Conservation (phyloP, 2,797 vertebrate genomes). For the Urophycis tenuis region DNA sequence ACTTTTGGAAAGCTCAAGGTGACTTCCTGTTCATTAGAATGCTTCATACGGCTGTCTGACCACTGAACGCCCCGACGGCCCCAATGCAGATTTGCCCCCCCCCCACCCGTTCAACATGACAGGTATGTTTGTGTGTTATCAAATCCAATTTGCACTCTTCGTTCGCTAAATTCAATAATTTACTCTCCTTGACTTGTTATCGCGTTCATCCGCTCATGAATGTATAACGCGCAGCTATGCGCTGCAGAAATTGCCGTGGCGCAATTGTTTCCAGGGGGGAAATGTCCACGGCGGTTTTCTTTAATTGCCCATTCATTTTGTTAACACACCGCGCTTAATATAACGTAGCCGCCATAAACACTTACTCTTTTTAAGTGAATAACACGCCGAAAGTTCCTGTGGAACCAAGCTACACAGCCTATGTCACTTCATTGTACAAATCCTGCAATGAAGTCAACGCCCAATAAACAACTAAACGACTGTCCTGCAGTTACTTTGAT, state of each 20-base stretch:
- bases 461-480: background rate
- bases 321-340: background rate
- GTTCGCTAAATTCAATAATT: background rate
- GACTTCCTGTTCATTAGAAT: slow-evolving; percentile 52
- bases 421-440: background rate
- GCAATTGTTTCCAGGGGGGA: background rate
- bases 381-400: background rate
- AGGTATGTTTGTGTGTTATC: slow-evolving; percentile 29
- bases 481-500: background rate
- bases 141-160: slow-evolving; percentile 30
- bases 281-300: background rate
- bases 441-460: background rate
- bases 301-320: background rate
- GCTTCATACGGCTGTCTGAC: slow-evolving; percentile 48
- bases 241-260: background rate
- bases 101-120: slow-evolving; percentile 33
- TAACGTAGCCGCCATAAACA: background rate
- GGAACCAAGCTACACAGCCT: background rate
- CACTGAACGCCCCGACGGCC: slow-evolving; percentile 30
- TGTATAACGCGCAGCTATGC: slow-evolving; percentile 2
- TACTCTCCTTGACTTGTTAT: slow-evolving; percentile 17
- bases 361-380: background rate
- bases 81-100: slow-evolving; percentile 19
- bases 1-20: slow-evolving; percentile 67
- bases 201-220: background rate